Percentiles rank a stretch among this genome's conserved stretches.
phyloP scores from a whole-genome alignment of 2,888 invertebrate genomes.

The Stegophylla sp. region DNA sequence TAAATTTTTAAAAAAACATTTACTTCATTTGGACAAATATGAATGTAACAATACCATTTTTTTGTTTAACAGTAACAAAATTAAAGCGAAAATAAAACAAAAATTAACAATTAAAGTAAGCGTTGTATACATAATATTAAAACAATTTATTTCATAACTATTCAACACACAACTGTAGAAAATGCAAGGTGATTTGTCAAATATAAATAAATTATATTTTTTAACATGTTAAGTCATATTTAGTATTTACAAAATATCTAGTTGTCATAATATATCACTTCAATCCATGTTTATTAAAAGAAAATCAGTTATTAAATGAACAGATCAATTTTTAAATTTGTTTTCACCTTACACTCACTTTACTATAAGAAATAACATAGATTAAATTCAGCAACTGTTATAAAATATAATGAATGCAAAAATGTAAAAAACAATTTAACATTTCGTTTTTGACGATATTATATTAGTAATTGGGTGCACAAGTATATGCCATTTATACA shows the following conservation, averaged over 20 bases:
- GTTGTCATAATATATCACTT: not conserved
- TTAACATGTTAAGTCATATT: not conserved
- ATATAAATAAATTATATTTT: slow-evolving; percentile 2
- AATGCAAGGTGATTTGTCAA: slow-evolving; percentile 7
- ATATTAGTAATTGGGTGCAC: too few relatives aligned
- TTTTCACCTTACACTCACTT: not conserved
- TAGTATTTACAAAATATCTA: slow-evolving; percentile 1
- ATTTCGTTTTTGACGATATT: not conserved
- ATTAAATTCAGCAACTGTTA: slow-evolving; percentile 10
- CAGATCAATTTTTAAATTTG: slow-evolving; percentile 1
- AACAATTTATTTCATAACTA: slow-evolving; percentile 1
- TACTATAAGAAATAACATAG: not conserved
- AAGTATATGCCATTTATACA: too few relatives aligned
- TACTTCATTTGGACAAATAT: slow-evolving; percentile 40
- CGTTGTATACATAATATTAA: slow-evolving; percentile 23
- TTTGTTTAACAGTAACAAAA: slow-evolving; percentile 40
- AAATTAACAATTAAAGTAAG: slow-evolving; percentile 38
- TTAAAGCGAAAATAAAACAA: slow-evolving; percentile 35
- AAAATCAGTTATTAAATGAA: not conserved
- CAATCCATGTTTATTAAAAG: not conserved
- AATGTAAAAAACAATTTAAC: not conserved
- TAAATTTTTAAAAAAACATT: slow-evolving; percentile 33
- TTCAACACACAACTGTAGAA: slow-evolving; percentile 13
- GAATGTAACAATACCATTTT: slow-evolving; percentile 24
- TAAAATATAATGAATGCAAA: not conserved